Conservation (phyloP, 1,140 invertebrate genomes). For the Lineus longissimus region DNA sequence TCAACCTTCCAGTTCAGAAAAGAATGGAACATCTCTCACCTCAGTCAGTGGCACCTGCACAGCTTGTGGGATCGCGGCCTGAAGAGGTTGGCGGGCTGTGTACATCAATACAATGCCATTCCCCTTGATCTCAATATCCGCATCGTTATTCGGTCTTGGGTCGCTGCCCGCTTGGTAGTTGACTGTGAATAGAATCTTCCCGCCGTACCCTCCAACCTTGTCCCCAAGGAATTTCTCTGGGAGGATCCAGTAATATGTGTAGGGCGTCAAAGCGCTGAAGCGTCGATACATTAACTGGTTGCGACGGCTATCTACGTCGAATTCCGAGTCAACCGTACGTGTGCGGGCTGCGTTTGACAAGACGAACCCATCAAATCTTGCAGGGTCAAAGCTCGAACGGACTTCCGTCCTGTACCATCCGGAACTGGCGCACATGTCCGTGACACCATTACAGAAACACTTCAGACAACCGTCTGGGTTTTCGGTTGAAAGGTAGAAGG, state of each 20-base stretch:
- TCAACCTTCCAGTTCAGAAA: too few species aligned
- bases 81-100: slow-evolving; percentile 59
- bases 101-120: slow-evolving; percentile 75
- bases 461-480: slow-evolving; percentile 44
- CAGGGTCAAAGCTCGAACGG: neutral
- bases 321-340: neutral
- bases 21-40: slow-evolving; percentile 32
- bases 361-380: too few species aligned
- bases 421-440: slow-evolving; percentile 40
- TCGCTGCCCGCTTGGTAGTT: slow-evolving; percentile 58
- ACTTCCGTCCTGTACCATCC: slow-evolving; percentile 43
- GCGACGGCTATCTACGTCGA: slow-evolving; percentile 39
- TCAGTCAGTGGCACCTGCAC: slow-evolving; percentile 73
- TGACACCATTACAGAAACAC: slow-evolving; percentile 52
- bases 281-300: slow-evolving; percentile 66
- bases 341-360: neutral
- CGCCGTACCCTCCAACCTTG: slow-evolving; percentile 82
- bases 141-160: slow-evolving; percentile 55
- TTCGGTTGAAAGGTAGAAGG: slow-evolving; percentile 39
- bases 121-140: slow-evolving; percentile 82
- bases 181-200: slow-evolving; percentile 77
- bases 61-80: slow-evolving; percentile 62
- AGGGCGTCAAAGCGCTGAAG: slow-evolving; percentile 59
- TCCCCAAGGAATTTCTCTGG: slow-evolving; percentile 82
- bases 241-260: slow-evolving; percentile 72